phyloP scores from a whole-genome alignment of 2,113 vertebrate species.

The Carollia perspicillata region DNA sequence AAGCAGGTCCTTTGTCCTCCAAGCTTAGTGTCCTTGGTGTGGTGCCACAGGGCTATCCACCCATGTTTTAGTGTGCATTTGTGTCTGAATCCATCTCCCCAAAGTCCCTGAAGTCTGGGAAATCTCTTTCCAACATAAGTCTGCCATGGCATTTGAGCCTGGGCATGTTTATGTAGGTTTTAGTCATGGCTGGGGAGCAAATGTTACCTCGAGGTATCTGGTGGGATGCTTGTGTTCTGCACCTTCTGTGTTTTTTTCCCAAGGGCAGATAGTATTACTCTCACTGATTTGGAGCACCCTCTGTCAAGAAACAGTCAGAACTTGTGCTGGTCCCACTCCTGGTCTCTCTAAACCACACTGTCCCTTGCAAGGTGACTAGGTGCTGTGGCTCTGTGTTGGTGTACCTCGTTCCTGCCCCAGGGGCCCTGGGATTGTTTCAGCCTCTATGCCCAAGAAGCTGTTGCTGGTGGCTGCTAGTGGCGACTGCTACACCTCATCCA shows the following conservation, averaged over 20 bases:
- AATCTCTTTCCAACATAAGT: background rate
- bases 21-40: background rate
- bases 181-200: background rate
- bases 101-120: background rate
- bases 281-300: background rate
- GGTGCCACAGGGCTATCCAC: background rate
- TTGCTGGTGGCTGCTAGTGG: too few species aligned
- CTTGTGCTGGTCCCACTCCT: too few species aligned
- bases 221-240: background rate
- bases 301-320: background rate
- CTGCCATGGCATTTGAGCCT: background rate
- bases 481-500: too few species aligned
- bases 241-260: background rate
- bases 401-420: too few species aligned
- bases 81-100: background rate
- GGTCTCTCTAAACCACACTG: too few species aligned
- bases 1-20: background rate
- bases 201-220: background rate
- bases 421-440: too few species aligned
- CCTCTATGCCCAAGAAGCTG: too few species aligned
- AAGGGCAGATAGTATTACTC: background rate
- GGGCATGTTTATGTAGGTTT: background rate
- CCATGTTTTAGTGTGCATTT: background rate
- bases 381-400: too few species aligned
- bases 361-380: too few species aligned